Evolutionary conservation across 2,888 invertebrate species (phyloP), one percentile per base, ranked within the genome.

Genomic region (Drosophila maculinotata): DNA sequence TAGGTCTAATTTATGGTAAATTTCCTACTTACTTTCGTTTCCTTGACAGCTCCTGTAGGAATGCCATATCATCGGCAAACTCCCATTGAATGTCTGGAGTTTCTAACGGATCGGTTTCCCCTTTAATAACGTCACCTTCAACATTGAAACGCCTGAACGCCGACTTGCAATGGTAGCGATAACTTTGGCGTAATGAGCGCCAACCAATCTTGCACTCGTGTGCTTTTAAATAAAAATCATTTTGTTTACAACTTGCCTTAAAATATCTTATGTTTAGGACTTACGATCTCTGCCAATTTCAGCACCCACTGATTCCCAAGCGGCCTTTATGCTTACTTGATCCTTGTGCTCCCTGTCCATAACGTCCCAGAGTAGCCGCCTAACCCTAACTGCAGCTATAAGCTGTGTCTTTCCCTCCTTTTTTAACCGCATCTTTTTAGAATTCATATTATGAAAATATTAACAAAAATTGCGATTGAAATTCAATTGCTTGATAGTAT

Each of bases 181-280:
- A 72, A 20, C 72, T 75, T 14, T 72, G 75, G 0, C 72, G 64
- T 8, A 72, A 26, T 0, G 72, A 72, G 5, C 72, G 72, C 72
- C 72, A 72, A 26, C 58, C 75, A 1, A 64, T 36, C 14, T 75
- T 72, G 26, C 72, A 72, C 30, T 58, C 54, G 10, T 72, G 44
- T 10, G 75, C 72, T 72, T 42, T 48, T 8, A 6, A 3, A 7
- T 1, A 9, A 25, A 26, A 10, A 17, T 8, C 1, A 12, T n/a
- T 4, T 0, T 30, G 6, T n/a, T 12, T n/a, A n/a, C 8, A 25
- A 23, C 12, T 25, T 15, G 9, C 10, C 1, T 10, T 15, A 0
- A 15, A 31, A 0, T 7, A 10, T 0, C 1, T 8, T 8, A 12
- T 7, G 6, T 8, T 15, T 0, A 14, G 2, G 9, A 35, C 69